Evolutionary conservation across 2,113 vertebrate species (phyloP).

Genomic region (Bungarus multicinctus): DNA sequence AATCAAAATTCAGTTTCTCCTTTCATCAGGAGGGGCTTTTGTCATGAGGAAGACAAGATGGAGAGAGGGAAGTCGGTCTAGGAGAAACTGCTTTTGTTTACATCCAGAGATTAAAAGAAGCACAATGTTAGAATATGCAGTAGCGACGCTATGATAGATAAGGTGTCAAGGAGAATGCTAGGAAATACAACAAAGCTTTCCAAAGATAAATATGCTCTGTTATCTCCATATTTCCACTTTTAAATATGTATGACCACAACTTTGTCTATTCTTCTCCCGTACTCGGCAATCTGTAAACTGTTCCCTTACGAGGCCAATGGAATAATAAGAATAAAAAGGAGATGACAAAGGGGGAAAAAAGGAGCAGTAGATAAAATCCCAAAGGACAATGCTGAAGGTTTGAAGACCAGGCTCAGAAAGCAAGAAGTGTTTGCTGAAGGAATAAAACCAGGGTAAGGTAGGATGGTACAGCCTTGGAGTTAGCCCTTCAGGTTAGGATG

Average conservation of each 20-base stretch:
- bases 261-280: slow-evolving; percentile 41
- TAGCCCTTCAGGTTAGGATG: not conserved
- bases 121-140: slow-evolving; percentile 68
- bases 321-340: slow-evolving; percentile 1
- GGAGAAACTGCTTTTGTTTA: slow-evolving; percentile 60
- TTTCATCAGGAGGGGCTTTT: slow-evolving; percentile 58
- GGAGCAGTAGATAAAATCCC: slow-evolving; percentile 28
- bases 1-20: slow-evolving; percentile 60
- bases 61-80: not conserved
- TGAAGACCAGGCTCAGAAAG: not conserved
- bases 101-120: slow-evolving; percentile 69
- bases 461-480: not conserved
- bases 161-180: slow-evolving; percentile 67
- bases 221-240: slow-evolving; percentile 66
- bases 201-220: slow-evolving; percentile 61
- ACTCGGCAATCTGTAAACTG: slow-evolving; percentile 46
- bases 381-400: not conserved
- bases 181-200: slow-evolving; percentile 61
- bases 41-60: slow-evolving; percentile 9
- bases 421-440: not conserved
- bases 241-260: slow-evolving; percentile 69
- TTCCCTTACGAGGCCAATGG: slow-evolving; percentile 43
- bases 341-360: not conserved
- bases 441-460: not conserved
- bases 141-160: slow-evolving; percentile 62